These are phyloP conservation scores for Dendropsophus ebraccatus DNA, from an alignment of 2,113 vertebrate genomes.

Conservation along the genomic window DNA sequence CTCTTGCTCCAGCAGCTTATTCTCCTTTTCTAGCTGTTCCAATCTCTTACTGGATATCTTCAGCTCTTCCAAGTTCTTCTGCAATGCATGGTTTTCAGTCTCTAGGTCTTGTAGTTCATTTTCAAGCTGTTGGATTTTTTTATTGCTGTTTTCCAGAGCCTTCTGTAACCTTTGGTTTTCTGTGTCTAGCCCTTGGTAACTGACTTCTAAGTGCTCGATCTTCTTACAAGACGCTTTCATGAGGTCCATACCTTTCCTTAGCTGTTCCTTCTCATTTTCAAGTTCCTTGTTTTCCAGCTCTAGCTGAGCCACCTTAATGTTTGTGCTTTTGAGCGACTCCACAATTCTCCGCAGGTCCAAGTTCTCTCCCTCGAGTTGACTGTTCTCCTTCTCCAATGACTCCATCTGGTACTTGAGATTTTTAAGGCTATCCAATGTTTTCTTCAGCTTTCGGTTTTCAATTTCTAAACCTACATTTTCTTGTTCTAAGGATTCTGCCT, in stretches of 20 bases:
- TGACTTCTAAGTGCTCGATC: conserved; percentile 92
- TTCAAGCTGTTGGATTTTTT: conserved; percentile 95
- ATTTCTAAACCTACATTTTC: conserved; percentile 89
- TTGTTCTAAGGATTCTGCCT: conserved; percentile 88
- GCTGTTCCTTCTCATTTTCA: conserved; percentile 89
- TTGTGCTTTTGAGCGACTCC: conserved; percentile 83
- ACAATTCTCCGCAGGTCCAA: conserved; percentile 86
- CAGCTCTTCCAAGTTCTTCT: conserved; percentile 91
- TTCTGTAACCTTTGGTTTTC: conserved; percentile 98
- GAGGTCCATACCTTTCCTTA: conserved; percentile 89
- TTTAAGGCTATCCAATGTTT: conserved; percentile 87
- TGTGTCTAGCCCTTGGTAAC: conserved; percentile 93
- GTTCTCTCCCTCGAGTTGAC: conserved; percentile 93
- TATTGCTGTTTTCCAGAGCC: conserved; percentile 92
- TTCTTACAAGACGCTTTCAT: conserved; percentile 94
- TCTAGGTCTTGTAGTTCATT: conserved; percentile 92
- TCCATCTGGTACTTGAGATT: conserved; percentile 88
- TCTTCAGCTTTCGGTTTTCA: conserved; percentile 90
- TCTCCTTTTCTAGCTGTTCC: conserved; percentile 94
- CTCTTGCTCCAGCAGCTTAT: conserved; percentile 90
- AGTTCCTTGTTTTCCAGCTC: conserved; percentile 93
- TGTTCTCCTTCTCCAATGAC: conserved; percentile 91
- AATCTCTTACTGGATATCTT: conserved; percentile 96
- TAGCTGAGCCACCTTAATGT: conserved; percentile 88
- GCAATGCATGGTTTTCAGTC: conserved; percentile 90